Base-by-base conservation (phyloP, 1,140 invertebrate species). In the Tetraneura akinire region DNA sequence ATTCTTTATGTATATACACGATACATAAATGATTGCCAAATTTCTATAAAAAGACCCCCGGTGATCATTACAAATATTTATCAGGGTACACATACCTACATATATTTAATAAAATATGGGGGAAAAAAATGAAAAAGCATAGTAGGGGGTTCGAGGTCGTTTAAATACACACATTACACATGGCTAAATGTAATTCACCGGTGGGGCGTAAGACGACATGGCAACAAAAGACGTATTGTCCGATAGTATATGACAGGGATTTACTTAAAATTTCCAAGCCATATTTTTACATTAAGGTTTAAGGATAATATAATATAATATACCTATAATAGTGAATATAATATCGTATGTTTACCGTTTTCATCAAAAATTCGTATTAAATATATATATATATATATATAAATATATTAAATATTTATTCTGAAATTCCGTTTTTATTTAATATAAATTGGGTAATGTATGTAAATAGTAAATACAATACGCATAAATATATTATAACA, bases 171-270 rank as follows among this genome's bases (percentile, higher is more conserved):
- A 76, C 14, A 16, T 76, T 45, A 78, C 55, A 76, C 14, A 16
- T 57, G 0, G 32, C 32, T 42, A 10, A 6, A 45, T 21, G 53
- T 76, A 47, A 55, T 60, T 45, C 53, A 13, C 21, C 74, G 23
- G 55, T 45, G 32, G 23, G 55, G 53, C 74, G 42, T 42, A 78
- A 60, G 53, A 78, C 53, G 73, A 57, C 37, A 23, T 47, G 14
- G 21, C 21, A 78, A 78, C 74, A 78, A 78, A 78, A 78, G 74
- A 60, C 32, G 32, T 57, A 76, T 76, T 76, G 71, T 76, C 16
- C 47, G 23, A 42, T 23, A 1, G 23, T 71, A 29, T 26, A 45
- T 23, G 51, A 14, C 53, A 47, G 18, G 37, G 37, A 78, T 78
- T 60, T 29, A 11, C 26, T 16, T 26, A 14, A 47, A 47, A 62